Conservation (phyloP, 2,113 vertebrate species). For the Tupaia chinensis region DNA sequence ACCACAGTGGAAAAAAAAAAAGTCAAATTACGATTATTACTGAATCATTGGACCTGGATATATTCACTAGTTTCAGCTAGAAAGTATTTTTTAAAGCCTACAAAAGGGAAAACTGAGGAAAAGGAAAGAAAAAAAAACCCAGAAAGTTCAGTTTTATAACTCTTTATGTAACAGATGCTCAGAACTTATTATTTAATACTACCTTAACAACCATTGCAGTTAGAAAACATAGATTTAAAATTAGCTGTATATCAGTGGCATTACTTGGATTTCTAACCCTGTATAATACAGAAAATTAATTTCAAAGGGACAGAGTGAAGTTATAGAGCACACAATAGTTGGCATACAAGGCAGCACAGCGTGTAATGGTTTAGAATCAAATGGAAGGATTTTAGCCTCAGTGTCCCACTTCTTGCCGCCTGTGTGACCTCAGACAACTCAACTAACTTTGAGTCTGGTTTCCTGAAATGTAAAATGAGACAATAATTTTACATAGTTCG, state of each 20-base stretch:
- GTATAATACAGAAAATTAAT: not conserved
- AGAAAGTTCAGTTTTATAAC: not conserved
- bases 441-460: not conserved
- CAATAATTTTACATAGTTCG: not conserved
- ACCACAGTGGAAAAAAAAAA: not conserved
- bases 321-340: not conserved
- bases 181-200: not conserved
- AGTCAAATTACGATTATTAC: not conserved
- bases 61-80: not conserved
- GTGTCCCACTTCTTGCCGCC: not conserved
- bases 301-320: not conserved
- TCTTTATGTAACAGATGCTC: not conserved
- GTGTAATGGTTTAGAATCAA: not conserved
- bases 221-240: conserved; percentile 41
- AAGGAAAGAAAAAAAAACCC: not conserved
- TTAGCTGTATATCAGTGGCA: conserved; percentile 23
- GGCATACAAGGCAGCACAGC: not conserved
- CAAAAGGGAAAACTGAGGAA: not conserved
- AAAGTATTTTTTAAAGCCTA: not conserved
- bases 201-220: not conserved
- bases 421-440: not conserved
- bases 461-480: not conserved
- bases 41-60: not conserved
- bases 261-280: not conserved
- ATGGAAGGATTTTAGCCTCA: not conserved